These are phyloP conservation scores for Urophycis tenuis DNA, from an alignment of 2,797 vertebrate species.

Conservation along the genomic window DNA sequence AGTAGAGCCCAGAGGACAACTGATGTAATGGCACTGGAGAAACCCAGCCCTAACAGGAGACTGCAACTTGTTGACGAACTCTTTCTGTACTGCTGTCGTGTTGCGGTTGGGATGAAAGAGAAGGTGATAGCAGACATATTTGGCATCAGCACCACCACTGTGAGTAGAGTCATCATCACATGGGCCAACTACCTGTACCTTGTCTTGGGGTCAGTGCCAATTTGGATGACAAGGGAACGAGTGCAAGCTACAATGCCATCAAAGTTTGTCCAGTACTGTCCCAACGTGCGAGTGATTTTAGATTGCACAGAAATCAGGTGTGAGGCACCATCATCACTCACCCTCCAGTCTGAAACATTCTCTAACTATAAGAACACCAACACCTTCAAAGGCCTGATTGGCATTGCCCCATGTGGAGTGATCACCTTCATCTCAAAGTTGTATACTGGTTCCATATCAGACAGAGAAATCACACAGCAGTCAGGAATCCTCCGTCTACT, in stretches of 20 bases:
- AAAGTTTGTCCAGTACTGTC: too few species aligned
- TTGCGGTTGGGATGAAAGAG: constrained; percentile 11
- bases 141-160: not conserved
- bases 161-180: constrained; percentile 13
- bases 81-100: constrained; percentile 11
- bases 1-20: constrained; percentile 14
- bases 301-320: constrained; percentile 20
- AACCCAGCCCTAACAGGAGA: not conserved
- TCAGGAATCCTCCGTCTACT: not conserved
- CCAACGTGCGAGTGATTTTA: too few species aligned
- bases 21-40: not conserved
- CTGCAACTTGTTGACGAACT: constrained; percentile 9
- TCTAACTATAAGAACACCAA: not conserved
- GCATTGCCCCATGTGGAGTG: too few species aligned
- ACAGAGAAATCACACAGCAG: not conserved
- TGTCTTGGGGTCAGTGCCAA: constrained; percentile 18
- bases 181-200: constrained; percentile 16
- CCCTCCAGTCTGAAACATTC: not conserved
- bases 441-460: constrained; percentile 12
- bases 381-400: not conserved
- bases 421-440: not conserved
- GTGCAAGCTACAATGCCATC: constrained; percentile 12
- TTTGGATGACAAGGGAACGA: constrained; percentile 18
- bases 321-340: constrained; percentile 9
- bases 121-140: constrained; percentile 14